Conservation (phyloP, 37 sponge, comb jelly and placozoan genomes). For the Oscarella lobularis region DNA sequence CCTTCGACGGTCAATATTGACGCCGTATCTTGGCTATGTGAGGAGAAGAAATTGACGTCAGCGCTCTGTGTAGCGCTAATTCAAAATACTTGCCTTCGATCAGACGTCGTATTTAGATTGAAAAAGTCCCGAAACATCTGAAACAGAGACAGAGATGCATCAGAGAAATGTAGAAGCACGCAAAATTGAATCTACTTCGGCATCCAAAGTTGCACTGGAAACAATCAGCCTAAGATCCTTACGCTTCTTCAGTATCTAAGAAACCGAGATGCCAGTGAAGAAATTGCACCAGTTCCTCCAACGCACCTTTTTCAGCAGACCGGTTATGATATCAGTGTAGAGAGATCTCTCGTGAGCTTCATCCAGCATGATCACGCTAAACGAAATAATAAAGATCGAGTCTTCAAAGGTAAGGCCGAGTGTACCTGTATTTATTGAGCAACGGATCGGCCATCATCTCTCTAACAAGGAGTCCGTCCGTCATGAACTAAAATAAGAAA, state of each 20-base stretch:
- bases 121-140: slow-evolving; percentile 79
- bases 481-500: slow-evolving; percentile 51
- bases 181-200: slow-evolving; percentile 45
- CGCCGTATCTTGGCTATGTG: slow-evolving; percentile 54
- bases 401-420: neutral
- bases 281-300: neutral
- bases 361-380: slow-evolving; percentile 87
- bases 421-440: slow-evolving; percentile 67
- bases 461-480: slow-evolving; percentile 81
- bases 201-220: slow-evolving; percentile 94
- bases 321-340: slow-evolving; percentile 78
- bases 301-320: slow-evolving; percentile 75
- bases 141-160: neutral
- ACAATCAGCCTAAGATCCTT: slow-evolving; percentile 75
- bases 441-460: slow-evolving; percentile 98
- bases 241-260: slow-evolving; percentile 65
- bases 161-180: neutral
- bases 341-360: slow-evolving; percentile 95
- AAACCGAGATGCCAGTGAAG: neutral
- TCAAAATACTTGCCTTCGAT: slow-evolving; percentile 6
- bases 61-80: neutral
- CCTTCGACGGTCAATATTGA: slow-evolving; percentile 77
- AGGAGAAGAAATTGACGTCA: neutral
- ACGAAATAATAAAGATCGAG: neutral
- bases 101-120: slow-evolving; percentile 63